Conservation (phyloP, 2,797 vertebrate genomes). For the Esox masquinongy region DNA sequence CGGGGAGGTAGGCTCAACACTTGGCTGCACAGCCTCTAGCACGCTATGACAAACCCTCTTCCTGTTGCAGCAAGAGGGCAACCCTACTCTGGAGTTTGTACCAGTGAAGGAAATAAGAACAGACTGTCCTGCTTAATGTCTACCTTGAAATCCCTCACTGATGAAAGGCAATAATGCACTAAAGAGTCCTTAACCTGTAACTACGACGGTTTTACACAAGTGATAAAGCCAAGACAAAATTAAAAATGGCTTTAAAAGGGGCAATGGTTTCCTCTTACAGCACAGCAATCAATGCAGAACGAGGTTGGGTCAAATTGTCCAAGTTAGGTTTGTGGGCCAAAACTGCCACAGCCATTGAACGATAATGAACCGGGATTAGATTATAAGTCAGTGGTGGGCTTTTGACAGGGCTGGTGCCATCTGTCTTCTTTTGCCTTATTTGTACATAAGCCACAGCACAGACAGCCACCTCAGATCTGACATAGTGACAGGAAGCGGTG, state of each 20-base stretch:
- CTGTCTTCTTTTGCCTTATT: conserved; percentile 75
- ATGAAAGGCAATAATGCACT: neutral
- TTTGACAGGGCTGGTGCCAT: conserved; percentile 57
- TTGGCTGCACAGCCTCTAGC: too few species aligned
- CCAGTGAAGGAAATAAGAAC: too few species aligned
- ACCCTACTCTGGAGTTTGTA: neutral
- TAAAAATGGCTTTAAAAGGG: neutral
- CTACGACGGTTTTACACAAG: neutral
- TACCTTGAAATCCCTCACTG: neutral
- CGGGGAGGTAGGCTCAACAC: neutral
- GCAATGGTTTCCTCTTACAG: neutral
- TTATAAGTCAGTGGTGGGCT: conserved; percentile 31
- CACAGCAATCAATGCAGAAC: neutral
- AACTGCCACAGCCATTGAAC: conserved; percentile 13
- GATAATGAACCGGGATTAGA: conserved; percentile 17
- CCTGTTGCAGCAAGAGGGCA: neutral
- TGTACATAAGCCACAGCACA: conserved; percentile 60
- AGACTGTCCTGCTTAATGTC: neutral
- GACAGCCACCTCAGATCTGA: conserved; percentile 31
- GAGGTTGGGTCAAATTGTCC: neutral
- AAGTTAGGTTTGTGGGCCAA: conserved; percentile 8
- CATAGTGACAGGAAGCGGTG: conserved; percentile 70
- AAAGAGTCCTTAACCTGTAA: neutral
- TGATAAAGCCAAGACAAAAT: neutral
- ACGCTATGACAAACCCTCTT: conserved; percentile 9